Evolutionary conservation across 2,113 vertebrate species (phyloP).

Genomic region (Psilopogon haemacephalus): DNA sequence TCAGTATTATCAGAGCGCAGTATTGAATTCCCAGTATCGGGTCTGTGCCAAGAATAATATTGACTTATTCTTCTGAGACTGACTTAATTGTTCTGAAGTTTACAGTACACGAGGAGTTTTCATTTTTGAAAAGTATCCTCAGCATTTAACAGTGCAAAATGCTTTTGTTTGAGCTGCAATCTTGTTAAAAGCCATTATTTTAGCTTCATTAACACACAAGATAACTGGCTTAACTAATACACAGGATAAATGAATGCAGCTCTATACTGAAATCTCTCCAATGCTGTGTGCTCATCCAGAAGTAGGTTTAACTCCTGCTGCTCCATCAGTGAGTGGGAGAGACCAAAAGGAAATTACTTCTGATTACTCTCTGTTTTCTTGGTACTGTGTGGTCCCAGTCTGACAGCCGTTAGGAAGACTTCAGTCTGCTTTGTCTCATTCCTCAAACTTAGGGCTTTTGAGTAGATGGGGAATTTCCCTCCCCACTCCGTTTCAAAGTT

Average conservation of each 20-base stretch:
- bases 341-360: slow-evolving; percentile 73
- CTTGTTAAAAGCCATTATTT: neutral
- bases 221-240: slow-evolving; percentile 13
- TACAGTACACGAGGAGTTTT: slow-evolving; percentile 21
- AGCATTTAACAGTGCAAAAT: neutral
- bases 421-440: slow-evolving; percentile 26
- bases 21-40: neutral
- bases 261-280: slow-evolving; percentile 2
- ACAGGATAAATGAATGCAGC: slow-evolving; percentile 1
- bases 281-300: slow-evolving; percentile 28
- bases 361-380: slow-evolving; percentile 65
- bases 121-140: neutral
- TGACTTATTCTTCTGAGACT: slow-evolving; percentile 38
- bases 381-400: neutral
- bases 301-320: slow-evolving; percentile 50
- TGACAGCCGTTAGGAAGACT: slow-evolving; percentile 31
- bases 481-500: neutral
- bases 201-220: slow-evolving; percentile 6
- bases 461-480: neutral
- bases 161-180: neutral
- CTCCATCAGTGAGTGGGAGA: slow-evolving; percentile 68
- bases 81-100: slow-evolving; percentile 59
- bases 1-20: slow-evolving; percentile 21
- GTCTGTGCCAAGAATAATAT: slow-evolving; percentile 53
- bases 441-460: neutral